Base-by-base conservation (phyloP, 2,888 invertebrate species). In the Ephialtes manifestator region DNA sequence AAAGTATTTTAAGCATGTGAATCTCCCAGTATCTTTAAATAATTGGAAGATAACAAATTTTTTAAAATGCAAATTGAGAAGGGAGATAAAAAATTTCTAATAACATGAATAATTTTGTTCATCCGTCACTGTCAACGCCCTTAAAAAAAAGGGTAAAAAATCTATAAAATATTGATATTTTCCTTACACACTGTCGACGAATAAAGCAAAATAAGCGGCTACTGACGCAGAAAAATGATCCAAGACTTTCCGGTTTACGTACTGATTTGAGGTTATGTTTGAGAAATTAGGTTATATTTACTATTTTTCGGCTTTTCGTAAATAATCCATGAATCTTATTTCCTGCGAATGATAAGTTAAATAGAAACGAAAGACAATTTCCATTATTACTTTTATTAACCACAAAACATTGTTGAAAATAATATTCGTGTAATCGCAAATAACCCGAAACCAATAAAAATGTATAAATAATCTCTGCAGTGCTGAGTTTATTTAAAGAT, bases 181-280 rank as follows among this genome's bases (percentile, higher is more conserved):
- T 28, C 15, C 72, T 58, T 39, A 58, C 72, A 18, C 20, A 39
- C 3, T 11, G 28, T 74, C 46, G 43, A 11, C n/a, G n/a, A 58
- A 72, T 55, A 20, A 39, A 35, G 43, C 39, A 20, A n/a, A 18
- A 60, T 46, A 20, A 74, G 28, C 58, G 28, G 15, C 15, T 24
- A n/a, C n/a, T 3, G 28, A 15, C 13, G 10, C 8, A 11, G 11
- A 18, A 74, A 60, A n/a, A 31, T 7, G n/a, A 15, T 43, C 15
- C 24, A 58, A 13, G 46, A 43, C 5, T 24, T 60, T 60, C 28
- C 58, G 24, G 46, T n/a, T 3, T 28, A n/a, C 43, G 15, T 2
- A 7, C 39, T 4, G 43, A 20, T 58, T 58, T 15, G 58, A 60
- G 72, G 72, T 74, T 74, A 74, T 46, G 72, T 74, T 74, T 24